Percentiles rank a stretch among this genome's conserved stretches.
Conservation (phyloP, 2,797 vertebrate species). For the Discoglossus pictus region DNA sequence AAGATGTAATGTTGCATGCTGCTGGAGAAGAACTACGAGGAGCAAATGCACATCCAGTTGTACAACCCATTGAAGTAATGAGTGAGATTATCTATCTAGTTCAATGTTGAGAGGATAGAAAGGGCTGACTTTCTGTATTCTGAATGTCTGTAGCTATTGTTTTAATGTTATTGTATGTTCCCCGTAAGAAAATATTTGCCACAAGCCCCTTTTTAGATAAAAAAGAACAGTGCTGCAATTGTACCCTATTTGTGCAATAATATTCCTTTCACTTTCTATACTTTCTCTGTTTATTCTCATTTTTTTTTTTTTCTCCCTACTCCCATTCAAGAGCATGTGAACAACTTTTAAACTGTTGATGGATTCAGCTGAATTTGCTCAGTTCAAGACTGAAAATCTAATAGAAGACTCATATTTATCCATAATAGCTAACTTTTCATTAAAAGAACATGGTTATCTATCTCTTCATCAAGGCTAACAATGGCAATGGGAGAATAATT, state of each 20-base stretch:
- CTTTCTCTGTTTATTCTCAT: no score
- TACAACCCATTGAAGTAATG: constrained; percentile 21
- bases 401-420: no score
- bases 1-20: constrained; percentile 23
- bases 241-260: neutral
- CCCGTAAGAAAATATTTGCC: neutral
- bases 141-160: constrained; percentile 1
- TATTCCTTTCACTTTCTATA: no score
- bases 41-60: constrained; percentile 23
- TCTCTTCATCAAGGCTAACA: no score
- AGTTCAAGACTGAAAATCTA: no score
- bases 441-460: no score
- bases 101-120: constrained; percentile 15
- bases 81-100: constrained; percentile 5
- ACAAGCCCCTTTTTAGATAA: neutral
- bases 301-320: no score
- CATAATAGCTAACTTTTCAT: no score
- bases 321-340: no score
- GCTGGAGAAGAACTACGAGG: neutral
- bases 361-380: no score
- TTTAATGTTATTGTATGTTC: constrained; percentile 9
- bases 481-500: no score
- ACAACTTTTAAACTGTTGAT: no score
- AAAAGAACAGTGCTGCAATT: neutral
- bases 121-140: neutral